phyloP scores from a whole-genome alignment of 2,888 invertebrate species.

The Heteromyza rotundicornis region DNA sequence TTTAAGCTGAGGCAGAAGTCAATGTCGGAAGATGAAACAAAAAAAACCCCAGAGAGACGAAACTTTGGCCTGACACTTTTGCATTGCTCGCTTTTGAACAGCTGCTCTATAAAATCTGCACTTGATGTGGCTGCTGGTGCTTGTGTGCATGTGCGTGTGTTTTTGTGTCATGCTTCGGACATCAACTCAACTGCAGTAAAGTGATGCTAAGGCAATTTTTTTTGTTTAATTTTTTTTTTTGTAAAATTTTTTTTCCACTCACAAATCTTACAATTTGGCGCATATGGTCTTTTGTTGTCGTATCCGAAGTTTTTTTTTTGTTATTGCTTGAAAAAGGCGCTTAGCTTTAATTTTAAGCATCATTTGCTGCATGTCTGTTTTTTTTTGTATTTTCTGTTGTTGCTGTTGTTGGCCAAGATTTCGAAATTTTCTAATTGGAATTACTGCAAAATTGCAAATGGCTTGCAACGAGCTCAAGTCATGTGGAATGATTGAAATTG shows the following conservation, averaged over 20 bases:
- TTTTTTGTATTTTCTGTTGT: too few species aligned
- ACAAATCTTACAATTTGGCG: background rate
- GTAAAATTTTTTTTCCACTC: too few species aligned
- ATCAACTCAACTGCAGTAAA: background rate
- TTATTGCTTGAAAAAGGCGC: background rate
- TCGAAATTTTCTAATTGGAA: background rate
- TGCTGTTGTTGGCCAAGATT: background rate
- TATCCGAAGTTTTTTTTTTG: background rate
- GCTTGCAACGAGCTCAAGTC: background rate
- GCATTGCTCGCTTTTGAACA: background rate
- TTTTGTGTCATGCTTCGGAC: background rate
- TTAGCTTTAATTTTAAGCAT: background rate
- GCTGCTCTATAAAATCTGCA: too few species aligned
- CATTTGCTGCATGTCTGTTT: background rate
- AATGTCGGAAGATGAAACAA: too few species aligned
- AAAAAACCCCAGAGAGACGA: too few species aligned
- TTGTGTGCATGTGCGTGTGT: background rate
- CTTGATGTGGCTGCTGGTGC: background rate
- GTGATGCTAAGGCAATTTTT: background rate
- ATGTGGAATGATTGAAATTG: constrained; percentile 5
- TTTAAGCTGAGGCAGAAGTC: background rate
- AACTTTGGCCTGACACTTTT: constrained; percentile 1
- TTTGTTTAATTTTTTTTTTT: background rate
- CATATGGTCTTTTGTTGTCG: background rate
- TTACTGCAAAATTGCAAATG: background rate